Evolutionary conservation across 2,888 invertebrate species (phyloP).

Genomic region (Operophtera brumata): DNA sequence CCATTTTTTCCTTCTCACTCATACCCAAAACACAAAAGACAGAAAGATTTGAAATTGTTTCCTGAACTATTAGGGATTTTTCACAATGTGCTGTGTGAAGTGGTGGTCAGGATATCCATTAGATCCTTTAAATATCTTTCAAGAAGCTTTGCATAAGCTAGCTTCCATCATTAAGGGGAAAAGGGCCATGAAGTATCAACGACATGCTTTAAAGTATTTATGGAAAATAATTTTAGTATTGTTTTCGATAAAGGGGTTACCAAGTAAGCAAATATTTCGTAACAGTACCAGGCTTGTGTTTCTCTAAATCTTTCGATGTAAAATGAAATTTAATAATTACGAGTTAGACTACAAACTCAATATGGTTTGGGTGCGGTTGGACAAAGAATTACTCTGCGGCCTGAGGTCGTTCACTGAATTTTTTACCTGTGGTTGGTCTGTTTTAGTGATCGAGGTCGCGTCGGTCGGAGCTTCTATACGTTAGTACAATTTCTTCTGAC

Average conservation of each 20-base stretch:
- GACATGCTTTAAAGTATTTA: too few species aligned
- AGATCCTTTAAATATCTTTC: background rate
- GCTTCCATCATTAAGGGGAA: too few species aligned
- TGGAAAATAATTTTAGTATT: too few species aligned
- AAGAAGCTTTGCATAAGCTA: too few species aligned
- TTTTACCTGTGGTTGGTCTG: too few species aligned
- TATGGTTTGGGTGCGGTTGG: too few species aligned
- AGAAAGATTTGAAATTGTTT: background rate
- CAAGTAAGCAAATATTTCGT: slow-evolving; percentile 27
- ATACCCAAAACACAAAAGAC: slow-evolving; percentile 9
- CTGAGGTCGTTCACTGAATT: too few species aligned
- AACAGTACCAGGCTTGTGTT: background rate
- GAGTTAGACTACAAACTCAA: too few species aligned
- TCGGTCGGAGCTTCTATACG: too few species aligned
- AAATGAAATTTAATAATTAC: background rate
- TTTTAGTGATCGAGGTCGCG: too few species aligned
- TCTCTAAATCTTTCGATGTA: background rate
- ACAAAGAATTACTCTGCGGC: too few species aligned
- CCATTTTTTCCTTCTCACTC: slow-evolving; percentile 10
- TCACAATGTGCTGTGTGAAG: background rate
- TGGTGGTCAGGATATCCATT: background rate
- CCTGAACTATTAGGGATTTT: background rate
- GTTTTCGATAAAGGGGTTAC: slow-evolving; percentile 7
- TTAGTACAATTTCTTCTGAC: background rate
- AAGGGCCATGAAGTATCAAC: too few species aligned